Base-by-base conservation (phyloP, 2,888 invertebrate species). In the Drosophila engyochracea region DNA sequence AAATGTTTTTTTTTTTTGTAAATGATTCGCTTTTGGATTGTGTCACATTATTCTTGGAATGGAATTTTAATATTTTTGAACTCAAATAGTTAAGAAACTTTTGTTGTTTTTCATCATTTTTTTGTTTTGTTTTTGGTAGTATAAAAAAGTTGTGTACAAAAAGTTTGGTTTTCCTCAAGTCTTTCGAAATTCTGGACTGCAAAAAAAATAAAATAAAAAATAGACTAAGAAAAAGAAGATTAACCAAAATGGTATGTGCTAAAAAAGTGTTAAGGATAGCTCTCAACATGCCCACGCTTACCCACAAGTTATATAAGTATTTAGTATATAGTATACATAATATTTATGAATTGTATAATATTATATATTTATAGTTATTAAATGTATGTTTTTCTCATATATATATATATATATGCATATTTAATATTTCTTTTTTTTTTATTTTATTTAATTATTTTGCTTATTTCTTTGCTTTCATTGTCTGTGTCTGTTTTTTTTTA, bases 41-140 rank as follows among this genome's bases (percentile, higher is more conserved):
- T 70, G 44, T 61, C 37, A 44, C 60, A 60, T 67, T 62, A 28
- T 25, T 47, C 25, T 63, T 71, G 81, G 81, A 81, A 79, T 79
- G 79, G 60, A 71, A 51, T 59, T 64, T 62, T 16, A 51, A 54
- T 25, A 59, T 59, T 59, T 59, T 66, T 70, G 14, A 74, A 79
- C 57, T 65, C 35, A 54, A 53, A 58, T 66, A 3, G 30, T 22
- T 19, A 44, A 35, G 22, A 25, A 25, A 35, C 9, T 31, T 51
- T 70, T 57, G 9, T 35, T 4, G 12, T 28, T 25, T 7, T 25
- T 30, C 33, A 47, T 19, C 28, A 30, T 31, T 31, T 31, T 31
- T 31, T 31, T 35, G 25, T 25, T 58, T 62, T 44, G 6, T 30
- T 30, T 22, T 31, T 44, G 33, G 3, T 9, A 16, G 30, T 60